Conservation (phyloP, 2,888 invertebrate genomes). For the Limenitis camilla region DNA sequence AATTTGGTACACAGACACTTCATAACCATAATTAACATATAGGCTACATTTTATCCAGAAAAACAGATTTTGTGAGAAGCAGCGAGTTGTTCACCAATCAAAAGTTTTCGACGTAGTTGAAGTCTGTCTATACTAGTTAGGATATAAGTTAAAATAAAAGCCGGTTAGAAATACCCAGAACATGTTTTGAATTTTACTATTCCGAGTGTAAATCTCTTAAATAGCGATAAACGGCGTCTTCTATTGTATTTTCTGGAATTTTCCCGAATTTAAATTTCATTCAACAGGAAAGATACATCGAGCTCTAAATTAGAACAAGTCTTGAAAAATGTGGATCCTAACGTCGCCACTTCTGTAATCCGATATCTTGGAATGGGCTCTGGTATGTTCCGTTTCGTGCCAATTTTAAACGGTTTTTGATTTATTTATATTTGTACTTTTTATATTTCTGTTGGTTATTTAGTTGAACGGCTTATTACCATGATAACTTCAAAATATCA, state of each 20-base stretch:
- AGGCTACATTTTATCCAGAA: too few species aligned
- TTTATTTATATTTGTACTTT: background rate
- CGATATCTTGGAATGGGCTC: constrained; percentile 22
- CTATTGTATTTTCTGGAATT: constrained; percentile 1
- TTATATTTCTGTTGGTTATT: too few species aligned
- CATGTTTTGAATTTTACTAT: too few species aligned
- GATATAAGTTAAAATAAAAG: too few species aligned
- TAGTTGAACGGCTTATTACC: too few species aligned
- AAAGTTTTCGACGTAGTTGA: too few species aligned
- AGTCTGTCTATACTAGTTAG: too few species aligned
- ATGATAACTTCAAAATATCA: too few species aligned
- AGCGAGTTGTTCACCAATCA: too few species aligned
- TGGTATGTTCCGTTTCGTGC: constrained; percentile 12
- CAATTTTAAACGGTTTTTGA: background rate
- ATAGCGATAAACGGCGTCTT: constrained; percentile 2
- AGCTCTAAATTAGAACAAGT: constrained; percentile 14
- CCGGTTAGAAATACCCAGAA: background rate
- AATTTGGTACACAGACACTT: too few species aligned
- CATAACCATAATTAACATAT: too few species aligned
- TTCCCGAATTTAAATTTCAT: constrained; percentile 10
- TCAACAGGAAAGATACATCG: constrained; percentile 13
- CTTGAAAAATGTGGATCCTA: constrained; percentile 19
- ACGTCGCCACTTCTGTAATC: constrained; percentile 23
- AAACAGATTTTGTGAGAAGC: too few species aligned
- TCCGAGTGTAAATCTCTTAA: background rate